Conservation (phyloP, 2,888 invertebrate genomes). For the Polydrusus pterygomalis region DNA sequence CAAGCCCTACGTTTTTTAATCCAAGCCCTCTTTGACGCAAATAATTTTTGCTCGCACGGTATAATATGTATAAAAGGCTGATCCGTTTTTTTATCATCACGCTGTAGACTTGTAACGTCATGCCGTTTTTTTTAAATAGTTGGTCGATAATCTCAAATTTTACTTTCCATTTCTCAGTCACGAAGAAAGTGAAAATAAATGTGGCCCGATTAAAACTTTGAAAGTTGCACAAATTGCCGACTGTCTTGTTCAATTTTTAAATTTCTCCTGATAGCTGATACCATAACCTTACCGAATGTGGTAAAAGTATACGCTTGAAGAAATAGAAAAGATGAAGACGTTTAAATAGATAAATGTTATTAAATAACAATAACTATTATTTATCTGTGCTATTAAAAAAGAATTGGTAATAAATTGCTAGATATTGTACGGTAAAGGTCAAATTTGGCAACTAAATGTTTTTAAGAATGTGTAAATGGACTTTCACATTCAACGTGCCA, state of each 20-base stretch:
- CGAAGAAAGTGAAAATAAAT: slow-evolving; percentile 47
- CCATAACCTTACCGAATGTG: slow-evolving; percentile 32
- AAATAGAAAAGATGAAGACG: no score
- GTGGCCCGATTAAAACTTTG: slow-evolving; percentile 10
- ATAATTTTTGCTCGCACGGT: no score
- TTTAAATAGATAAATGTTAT: no score
- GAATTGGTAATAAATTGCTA: background rate
- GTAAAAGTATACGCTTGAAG: slow-evolving; percentile 20
- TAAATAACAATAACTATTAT: background rate
- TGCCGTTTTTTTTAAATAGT: slow-evolving; percentile 38
- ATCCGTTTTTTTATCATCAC: no score
- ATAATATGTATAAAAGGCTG: no score
- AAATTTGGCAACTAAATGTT: background rate
- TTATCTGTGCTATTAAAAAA: no score
- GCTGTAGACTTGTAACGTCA: no score
- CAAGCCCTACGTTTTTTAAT: no score
- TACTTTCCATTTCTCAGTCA: slow-evolving; percentile 43
- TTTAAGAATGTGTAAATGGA: no score
- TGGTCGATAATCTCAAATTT: slow-evolving; percentile 21
- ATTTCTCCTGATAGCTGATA: slow-evolving; percentile 14
- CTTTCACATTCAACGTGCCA: no score
- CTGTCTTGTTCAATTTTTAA: background rate
- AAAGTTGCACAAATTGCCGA: slow-evolving; percentile 5
- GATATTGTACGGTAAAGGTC: background rate
- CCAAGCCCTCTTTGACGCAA: no score